Evolutionary conservation across 2,888 invertebrate species (phyloP).

Genomic region (Anodontia alba): DNA sequence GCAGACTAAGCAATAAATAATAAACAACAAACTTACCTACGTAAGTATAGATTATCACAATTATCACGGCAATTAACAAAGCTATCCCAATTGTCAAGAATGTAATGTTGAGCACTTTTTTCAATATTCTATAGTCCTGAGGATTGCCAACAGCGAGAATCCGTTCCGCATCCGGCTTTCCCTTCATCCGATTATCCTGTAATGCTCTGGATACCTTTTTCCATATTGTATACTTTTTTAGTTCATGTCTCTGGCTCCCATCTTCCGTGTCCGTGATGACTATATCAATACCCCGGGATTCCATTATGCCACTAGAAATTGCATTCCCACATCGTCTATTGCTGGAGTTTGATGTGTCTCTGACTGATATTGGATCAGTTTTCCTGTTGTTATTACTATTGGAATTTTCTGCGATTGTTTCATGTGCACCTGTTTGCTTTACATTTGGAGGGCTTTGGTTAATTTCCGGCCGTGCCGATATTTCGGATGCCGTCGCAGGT

Average conservation of each 20-base stretch:
- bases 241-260: conserved; percentile 52
- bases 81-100: conserved; percentile 79
- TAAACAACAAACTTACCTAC: conserved; percentile 77
- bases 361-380: conserved; percentile 1
- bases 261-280: conserved; percentile 69
- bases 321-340: not conserved
- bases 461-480: not conserved
- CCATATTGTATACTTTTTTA: conserved; percentile 60
- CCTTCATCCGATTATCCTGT: conserved; percentile 78
- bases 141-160: conserved; percentile 69
- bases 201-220: conserved; percentile 65
- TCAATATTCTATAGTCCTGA: conserved; percentile 73
- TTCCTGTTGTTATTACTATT: conserved; percentile 43
- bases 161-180: conserved; percentile 66
- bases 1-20: no score
- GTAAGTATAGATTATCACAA: conserved; percentile 79
- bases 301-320: conserved; percentile 57
- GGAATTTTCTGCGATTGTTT: conserved; percentile 34
- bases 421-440: conserved; percentile 6
- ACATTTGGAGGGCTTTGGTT: not conserved
- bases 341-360: not conserved
- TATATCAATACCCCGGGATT: conserved; percentile 74
- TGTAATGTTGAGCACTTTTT: conserved; percentile 79
- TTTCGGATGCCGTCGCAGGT: not conserved
- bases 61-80: conserved; percentile 78